These are phyloP conservation scores for Craseonycteris thonglongyai DNA, from an alignment of 2,113 vertebrate genomes.

Conservation along the genomic window DNA sequence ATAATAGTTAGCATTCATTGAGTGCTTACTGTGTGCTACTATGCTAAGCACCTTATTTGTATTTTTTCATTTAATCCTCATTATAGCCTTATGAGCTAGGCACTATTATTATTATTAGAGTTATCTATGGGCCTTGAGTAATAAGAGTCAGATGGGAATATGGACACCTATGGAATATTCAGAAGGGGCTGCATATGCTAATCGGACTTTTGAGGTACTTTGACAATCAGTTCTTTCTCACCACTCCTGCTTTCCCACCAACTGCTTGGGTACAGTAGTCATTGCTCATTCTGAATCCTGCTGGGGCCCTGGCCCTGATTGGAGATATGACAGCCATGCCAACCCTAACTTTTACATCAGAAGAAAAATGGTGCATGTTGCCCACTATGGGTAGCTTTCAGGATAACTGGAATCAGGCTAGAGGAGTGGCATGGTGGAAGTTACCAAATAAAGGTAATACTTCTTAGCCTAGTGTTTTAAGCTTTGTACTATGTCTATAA, in stretches of 20 bases:
- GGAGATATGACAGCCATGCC: background rate
- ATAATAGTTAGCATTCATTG: background rate
- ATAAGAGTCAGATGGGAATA: background rate
- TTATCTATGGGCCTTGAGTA: background rate
- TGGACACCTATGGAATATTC: background rate
- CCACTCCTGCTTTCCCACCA: background rate
- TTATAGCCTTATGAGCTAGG: background rate
- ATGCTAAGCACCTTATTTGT: background rate
- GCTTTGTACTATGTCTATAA: background rate
- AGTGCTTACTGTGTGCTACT: background rate
- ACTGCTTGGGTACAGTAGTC: background rate
- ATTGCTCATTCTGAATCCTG: background rate
- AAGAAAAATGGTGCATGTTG: background rate
- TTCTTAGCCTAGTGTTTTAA: background rate
- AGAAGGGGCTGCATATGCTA: background rate
- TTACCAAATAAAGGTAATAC: background rate
- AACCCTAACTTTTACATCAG: background rate
- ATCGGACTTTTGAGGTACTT: background rate
- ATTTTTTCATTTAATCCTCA: background rate
- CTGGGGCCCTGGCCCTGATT: background rate
- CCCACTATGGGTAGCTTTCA: background rate
- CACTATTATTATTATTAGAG: background rate
- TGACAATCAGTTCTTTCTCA: background rate
- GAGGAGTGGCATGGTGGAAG: background rate
- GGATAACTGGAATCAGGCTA: background rate